phyloP scores from a whole-genome alignment of 2,888 invertebrate species.

The Polietes domitor region DNA sequence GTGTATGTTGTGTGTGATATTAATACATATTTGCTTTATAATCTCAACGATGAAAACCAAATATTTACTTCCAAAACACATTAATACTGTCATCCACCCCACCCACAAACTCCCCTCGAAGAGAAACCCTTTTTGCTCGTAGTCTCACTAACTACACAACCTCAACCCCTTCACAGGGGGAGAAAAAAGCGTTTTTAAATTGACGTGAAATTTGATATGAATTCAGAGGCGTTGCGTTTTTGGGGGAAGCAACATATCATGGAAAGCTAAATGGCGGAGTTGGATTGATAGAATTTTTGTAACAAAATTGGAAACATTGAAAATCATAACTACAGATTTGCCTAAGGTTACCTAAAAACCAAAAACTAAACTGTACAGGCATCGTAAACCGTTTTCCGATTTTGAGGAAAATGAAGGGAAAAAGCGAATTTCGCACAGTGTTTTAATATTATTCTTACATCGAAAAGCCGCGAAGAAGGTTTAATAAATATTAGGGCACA shows the following conservation, averaged over 20 bases:
- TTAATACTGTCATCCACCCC: slow-evolving; percentile 31
- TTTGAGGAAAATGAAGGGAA: no score
- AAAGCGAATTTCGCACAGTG: no score
- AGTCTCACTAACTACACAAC: background rate
- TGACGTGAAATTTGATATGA: slow-evolving; percentile 1
- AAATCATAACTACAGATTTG: no score
- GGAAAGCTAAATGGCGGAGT: no score
- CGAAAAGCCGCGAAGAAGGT: no score
- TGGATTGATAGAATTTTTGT: no score
- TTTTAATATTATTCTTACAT: no score
- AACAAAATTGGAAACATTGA: no score
- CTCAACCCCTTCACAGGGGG: background rate
- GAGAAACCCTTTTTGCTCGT: slow-evolving; percentile 41
- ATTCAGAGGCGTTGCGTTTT: background rate
- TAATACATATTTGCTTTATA: slow-evolving; percentile 43
- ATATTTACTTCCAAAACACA: slow-evolving; percentile 75
- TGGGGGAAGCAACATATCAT: background rate
- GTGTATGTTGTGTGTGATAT: slow-evolving; percentile 14
- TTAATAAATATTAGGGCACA: no score
- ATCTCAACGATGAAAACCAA: slow-evolving; percentile 20
- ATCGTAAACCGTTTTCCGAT: no score
- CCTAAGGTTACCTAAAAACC: no score
- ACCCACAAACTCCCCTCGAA: background rate
- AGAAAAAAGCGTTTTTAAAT: background rate
- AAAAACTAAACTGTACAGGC: no score